A percentile compares a stretch with the other conserved stretches of the same genome.
Conservation (phyloP, 2,888 invertebrate species). For the Cryptocheilus praepositus region DNA sequence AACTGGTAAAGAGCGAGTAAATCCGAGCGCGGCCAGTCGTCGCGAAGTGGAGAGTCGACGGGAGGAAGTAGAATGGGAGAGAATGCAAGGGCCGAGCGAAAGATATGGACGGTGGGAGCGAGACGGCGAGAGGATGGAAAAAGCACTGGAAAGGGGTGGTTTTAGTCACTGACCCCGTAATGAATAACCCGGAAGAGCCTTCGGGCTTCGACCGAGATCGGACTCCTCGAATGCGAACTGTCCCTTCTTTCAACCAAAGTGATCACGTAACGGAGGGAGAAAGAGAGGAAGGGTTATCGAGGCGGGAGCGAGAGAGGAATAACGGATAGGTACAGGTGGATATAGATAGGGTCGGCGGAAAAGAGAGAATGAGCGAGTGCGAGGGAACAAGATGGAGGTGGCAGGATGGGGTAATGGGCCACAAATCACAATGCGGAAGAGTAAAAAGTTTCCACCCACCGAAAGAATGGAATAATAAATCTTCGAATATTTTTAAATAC, state of each 20-base stretch:
- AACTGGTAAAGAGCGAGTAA: constrained; percentile 21
- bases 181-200: constrained; percentile 57
- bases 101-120: constrained; percentile 12
- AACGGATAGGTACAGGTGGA: constrained; percentile 19
- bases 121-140: constrained; percentile 13
- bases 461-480: constrained; percentile 48
- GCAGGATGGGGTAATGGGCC: constrained; percentile 42
- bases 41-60: not conserved
- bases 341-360: not conserved
- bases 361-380: not conserved
- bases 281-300: not conserved
- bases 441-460: constrained; percentile 39
- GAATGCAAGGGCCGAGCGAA: not conserved
- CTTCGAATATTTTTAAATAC: constrained; percentile 54
- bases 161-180: constrained; percentile 50
- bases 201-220: constrained; percentile 54
- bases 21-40: constrained; percentile 13
- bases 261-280: constrained; percentile 29
- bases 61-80: not conserved
- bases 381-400: constrained; percentile 1
- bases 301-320: not conserved
- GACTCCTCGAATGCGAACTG: constrained; percentile 30
- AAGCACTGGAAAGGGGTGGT: constrained; percentile 41
- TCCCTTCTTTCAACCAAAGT: constrained; percentile 31
- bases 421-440: constrained; percentile 50